Percentiles rank a stretch among this genome's conserved stretches.
Conservation (phyloP, 2,797 vertebrate genomes). For the Urophycis tenuis region DNA sequence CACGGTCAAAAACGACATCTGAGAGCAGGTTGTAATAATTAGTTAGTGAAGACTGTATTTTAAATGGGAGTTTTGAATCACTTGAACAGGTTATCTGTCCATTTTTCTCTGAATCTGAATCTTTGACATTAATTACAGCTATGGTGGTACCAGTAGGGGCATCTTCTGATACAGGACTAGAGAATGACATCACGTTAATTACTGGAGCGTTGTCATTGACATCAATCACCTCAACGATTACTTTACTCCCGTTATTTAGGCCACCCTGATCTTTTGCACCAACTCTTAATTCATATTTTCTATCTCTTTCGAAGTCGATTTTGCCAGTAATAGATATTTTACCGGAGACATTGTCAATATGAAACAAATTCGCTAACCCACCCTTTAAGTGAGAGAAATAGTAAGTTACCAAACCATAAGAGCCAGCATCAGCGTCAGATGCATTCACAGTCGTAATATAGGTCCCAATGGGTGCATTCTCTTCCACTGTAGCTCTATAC, state of each 20-base stretch:
- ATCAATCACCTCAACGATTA: constrained; percentile 33
- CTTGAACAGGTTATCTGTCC: constrained; percentile 27
- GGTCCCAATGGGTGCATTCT: constrained; percentile 22
- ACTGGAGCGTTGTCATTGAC: constrained; percentile 36
- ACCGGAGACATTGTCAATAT: constrained; percentile 22
- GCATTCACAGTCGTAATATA: constrained; percentile 25
- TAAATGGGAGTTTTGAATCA: constrained; percentile 18
- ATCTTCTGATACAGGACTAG: constrained; percentile 30
- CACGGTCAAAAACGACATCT: constrained; percentile 36
- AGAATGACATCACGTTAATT: constrained; percentile 35
- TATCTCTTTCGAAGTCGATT: constrained; percentile 40
- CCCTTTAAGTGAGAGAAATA: constrained; percentile 13
- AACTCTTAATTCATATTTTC: constrained; percentile 32
- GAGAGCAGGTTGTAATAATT: constrained; percentile 33
- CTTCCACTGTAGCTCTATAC: constrained; percentile 24
- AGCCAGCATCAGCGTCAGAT: constrained; percentile 25
- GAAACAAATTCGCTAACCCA: constrained; percentile 9
- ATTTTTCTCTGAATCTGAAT: constrained; percentile 33
- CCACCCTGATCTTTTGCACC: constrained; percentile 35
- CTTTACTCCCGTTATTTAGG: constrained; percentile 20
- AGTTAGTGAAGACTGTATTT: constrained; percentile 18
- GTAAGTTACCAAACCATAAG: constrained; percentile 13
- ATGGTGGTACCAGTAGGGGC: constrained; percentile 19
- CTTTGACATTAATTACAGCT: constrained; percentile 34
- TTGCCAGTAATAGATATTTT: constrained; percentile 14